Evolutionary conservation across 2,888 invertebrate genomes (phyloP).

Genomic region (Pomacea canaliculata): DNA sequence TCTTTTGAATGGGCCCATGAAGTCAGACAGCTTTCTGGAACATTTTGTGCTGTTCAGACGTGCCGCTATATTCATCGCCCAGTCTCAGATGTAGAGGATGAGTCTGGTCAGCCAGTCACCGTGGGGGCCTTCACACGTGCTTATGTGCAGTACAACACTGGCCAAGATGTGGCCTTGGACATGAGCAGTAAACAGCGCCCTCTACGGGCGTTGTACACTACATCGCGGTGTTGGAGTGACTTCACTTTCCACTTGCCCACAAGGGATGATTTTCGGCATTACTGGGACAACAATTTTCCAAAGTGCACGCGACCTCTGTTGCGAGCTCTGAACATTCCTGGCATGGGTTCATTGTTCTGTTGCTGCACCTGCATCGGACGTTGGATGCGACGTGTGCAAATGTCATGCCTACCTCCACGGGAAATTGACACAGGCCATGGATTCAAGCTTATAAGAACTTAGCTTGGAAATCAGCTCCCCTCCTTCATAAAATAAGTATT

Average conservation of each 20-base stretch:
- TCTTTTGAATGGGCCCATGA: slow-evolving; percentile 63
- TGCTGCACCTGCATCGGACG: slow-evolving; percentile 57
- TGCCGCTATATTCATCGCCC: slow-evolving; percentile 43
- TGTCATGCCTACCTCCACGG: slow-evolving; percentile 64
- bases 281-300: slow-evolving; percentile 66
- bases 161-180: slow-evolving; percentile 44
- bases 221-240: slow-evolving; percentile 64
- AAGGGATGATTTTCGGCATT: slow-evolving; percentile 58
- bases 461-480: neutral
- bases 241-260: slow-evolving; percentile 66
- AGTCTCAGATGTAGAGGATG: slow-evolving; percentile 14
- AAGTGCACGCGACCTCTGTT: slow-evolving; percentile 57
- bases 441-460: slow-evolving; percentile 62
- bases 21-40: slow-evolving; percentile 41
- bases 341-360: slow-evolving; percentile 51
- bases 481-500: too few species aligned
- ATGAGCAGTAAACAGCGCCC: slow-evolving; percentile 55
- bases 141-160: slow-evolving; percentile 62
- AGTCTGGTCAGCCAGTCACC: slow-evolving; percentile 46
- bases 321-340: slow-evolving; percentile 56
- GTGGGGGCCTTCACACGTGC: slow-evolving; percentile 65
- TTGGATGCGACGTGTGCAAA: slow-evolving; percentile 59
- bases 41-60: slow-evolving; percentile 65
- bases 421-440: slow-evolving; percentile 68
- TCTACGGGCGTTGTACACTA: slow-evolving; percentile 55